phyloP scores from a whole-genome alignment of 2,797 vertebrate genomes.

The Acestrorhynchus altus region DNA sequence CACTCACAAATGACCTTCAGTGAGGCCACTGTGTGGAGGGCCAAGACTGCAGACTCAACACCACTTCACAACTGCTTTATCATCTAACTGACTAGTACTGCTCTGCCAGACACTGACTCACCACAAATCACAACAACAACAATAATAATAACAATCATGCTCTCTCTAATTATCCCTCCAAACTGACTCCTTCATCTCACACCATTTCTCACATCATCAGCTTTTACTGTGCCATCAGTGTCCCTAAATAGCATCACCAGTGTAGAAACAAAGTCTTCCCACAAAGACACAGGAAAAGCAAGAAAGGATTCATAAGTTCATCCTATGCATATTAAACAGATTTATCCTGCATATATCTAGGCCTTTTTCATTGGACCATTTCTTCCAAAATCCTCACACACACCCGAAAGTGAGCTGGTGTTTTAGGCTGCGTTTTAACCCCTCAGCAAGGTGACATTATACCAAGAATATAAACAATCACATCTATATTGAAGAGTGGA shows the following conservation, averaged over 20 bases:
- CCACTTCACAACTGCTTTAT: not conserved
- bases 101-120: slow-evolving; percentile 27
- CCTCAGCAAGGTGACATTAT: no score
- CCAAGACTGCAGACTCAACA: slow-evolving; percentile 36
- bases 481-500: no score
- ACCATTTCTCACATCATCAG: not conserved
- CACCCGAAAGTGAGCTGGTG: no score
- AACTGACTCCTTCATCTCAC: not conserved
- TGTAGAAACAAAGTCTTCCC: no score
- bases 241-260: not conserved
- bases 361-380: no score
- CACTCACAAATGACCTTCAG: slow-evolving; percentile 10
- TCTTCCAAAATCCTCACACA: no score
- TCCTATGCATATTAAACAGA: no score
- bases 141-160: not conserved
- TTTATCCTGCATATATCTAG: no score
- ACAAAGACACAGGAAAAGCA: no score
- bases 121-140: slow-evolving; percentile 8
- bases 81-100: not conserved
- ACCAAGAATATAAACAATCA: no score
- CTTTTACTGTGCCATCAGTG: not conserved
- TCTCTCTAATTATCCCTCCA: slow-evolving; percentile 4
- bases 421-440: no score
- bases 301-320: no score
- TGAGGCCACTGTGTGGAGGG: not conserved